phyloP scores from a whole-genome alignment of 2,888 invertebrate genomes.

The Phorcus lineatus region DNA sequence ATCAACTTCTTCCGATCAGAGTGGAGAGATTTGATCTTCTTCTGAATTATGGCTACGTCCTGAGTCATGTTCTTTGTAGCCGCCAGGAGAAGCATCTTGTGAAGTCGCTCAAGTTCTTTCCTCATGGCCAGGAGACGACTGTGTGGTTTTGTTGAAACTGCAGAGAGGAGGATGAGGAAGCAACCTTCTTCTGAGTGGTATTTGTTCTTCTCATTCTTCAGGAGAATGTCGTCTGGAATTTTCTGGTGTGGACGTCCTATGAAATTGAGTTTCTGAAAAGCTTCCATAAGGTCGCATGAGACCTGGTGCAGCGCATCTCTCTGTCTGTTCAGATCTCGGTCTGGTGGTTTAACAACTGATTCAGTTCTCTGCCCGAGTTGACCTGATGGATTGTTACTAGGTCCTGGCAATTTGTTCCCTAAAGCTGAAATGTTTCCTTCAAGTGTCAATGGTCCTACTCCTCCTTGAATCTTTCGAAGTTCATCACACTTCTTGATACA shows the following conservation, averaged over 20 bases:
- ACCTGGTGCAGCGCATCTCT: slow-evolving; percentile 14
- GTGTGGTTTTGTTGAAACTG: slow-evolving; percentile 19
- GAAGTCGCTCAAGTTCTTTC: neutral
- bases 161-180: slow-evolving; percentile 17
- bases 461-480: neutral
- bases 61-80: slow-evolving; percentile 5
- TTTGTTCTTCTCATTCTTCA: slow-evolving; percentile 14
- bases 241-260: slow-evolving; percentile 23
- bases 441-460: neutral
- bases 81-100: neutral
- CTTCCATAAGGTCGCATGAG: neutral
- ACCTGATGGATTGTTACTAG: too few relatives aligned
- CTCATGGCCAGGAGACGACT: slow-evolving; percentile 18
- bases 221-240: slow-evolving; percentile 16
- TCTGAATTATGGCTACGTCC: neutral
- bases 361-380: neutral
- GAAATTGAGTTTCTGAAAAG: neutral
- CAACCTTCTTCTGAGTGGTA: slow-evolving; percentile 16
- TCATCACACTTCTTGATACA: slow-evolving; percentile 17
- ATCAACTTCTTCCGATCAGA: slow-evolving; percentile 17
- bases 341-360: neutral
- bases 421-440: too few relatives aligned
- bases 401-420: too few relatives aligned
- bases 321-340: neutral
- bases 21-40: neutral